Evolutionary conservation across 1,140 invertebrate species (phyloP), one percentile per base, ranked within the genome.

Genomic region (Pseudomyrmex pallidus): DNA sequence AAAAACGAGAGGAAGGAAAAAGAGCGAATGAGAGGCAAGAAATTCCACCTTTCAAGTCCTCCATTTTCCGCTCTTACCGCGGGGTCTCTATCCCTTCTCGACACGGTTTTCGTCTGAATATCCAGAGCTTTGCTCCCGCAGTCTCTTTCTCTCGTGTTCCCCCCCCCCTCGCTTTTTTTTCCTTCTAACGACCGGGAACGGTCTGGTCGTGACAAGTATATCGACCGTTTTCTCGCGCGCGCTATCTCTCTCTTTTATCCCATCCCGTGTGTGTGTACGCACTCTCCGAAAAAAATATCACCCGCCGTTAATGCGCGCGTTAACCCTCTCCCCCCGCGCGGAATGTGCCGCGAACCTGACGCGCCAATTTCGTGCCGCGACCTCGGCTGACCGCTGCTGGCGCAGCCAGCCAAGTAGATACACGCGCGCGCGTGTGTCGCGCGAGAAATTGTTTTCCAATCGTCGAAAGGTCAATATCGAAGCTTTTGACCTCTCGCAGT

Each of bases 131-230:
- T 67, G 56, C 80, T 74, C 35, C 62, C 73, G 22, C 56, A 67
- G 46, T 77, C 82, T 77, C 61, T 17, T 20, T 67, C 61, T 17
- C 35, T 54, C 63, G 22, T 61, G 22, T 61, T 85, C 25, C 25
- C n/a, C 57, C 8, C 25, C 56, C 25, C 25, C n/a, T 50, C 8
- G 48, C 56, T 80, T 67, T 80, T 67, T 67, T 72, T 72, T 48
- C 35, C 66, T 50, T 63, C 76, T 80, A 84, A 84, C 76, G 83
- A 80, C 76, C 59, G 57, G 35, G 35, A 67, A 72, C 64, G 80
- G 84, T 72, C 73, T 72, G 56, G 61, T 70, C 70, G 68, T 85
- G 85, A 87, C 85, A 85, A 87, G 83, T 87, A 82, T 85, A 87
- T 87, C 85, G 85, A 87, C 76, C 85, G 68, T 68, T 64, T n/a